Base-by-base conservation (phyloP, 1,140 invertebrate genomes). In the Bombyx mandarina region DNA sequence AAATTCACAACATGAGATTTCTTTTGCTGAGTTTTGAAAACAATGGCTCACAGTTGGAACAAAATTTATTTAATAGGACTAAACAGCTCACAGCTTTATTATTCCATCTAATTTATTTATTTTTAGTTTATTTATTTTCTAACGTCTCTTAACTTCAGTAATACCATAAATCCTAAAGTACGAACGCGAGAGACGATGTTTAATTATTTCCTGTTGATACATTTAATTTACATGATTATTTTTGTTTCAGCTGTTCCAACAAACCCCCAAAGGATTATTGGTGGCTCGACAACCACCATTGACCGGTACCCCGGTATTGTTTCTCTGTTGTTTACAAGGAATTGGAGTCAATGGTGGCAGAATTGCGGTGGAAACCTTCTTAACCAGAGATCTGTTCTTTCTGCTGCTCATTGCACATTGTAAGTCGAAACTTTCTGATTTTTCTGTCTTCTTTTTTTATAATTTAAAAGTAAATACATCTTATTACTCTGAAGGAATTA, bases 371-470 rank as follows among this genome's bases (percentile, higher is more conserved):
- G 71, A 3, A 49, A 53, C 48, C 67, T 78, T 8, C 49, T 78
- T 8, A 74, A 65, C 58, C 59, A 50, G 7, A 64, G 58, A 53
- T 50, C 66, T 8, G 57, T 74, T 7, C 67, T 78, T 1, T 60
- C 71, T 0, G 69, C 66, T 8, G 73, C 71, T 35, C 67, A 72
- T 43, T 77, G 75, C 42, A 53, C 63, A 43, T 5, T n/a, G 72
- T 77, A 70, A 64, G 71, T 63, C 44, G 6, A 6, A 35, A 26
- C 22, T 8, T 10, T 6, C n/a, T 0, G 3, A 26, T 18, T 18
- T 18, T 18, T 18, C 12, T 18, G 12, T 18, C 12, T 18, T 18
- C n/a, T 18, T 18, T 18, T 18, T 18, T 18, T 18, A 18, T 18
- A 18, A 18, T 18, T 18, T 18, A 18, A 18, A 18, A 18, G 12